Conservation (phyloP, 2,888 invertebrate species). For the Drosophila heteroneura region DNA sequence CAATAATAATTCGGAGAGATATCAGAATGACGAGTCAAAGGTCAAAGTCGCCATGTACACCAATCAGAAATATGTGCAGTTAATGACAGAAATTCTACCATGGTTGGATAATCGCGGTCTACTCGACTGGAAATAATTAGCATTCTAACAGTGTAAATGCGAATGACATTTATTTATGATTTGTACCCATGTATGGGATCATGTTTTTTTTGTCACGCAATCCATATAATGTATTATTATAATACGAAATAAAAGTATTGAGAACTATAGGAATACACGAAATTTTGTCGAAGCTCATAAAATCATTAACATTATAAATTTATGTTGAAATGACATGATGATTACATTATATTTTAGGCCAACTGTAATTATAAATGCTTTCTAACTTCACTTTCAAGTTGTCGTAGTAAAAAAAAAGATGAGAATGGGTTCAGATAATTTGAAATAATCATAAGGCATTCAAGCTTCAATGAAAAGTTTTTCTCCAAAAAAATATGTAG, state of each 20-base stretch:
- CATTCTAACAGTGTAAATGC: neutral
- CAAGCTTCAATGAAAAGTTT: neutral
- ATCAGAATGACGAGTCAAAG: conserved; percentile 72
- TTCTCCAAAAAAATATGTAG: neutral
- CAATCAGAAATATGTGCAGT: conserved; percentile 81
- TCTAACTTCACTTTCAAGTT: neutral
- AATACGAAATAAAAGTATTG: conserved; percentile 13
- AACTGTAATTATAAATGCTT: neutral
- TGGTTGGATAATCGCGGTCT: conserved; percentile 84
- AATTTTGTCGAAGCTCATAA: neutral
- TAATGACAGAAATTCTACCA: conserved; percentile 79
- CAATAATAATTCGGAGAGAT: conserved; percentile 63
- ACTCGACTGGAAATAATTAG: conserved; percentile 76
- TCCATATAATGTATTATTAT: conserved; percentile 25
- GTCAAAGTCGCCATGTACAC: conserved; percentile 79
- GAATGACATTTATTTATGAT: conserved; percentile 5
- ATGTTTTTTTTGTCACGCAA: conserved; percentile 23
- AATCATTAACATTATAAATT: neutral
- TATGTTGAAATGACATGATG: neutral
- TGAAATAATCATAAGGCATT: neutral
- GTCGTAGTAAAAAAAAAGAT: neutral
- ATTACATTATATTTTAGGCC: neutral
- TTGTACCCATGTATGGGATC: conserved; percentile 2
- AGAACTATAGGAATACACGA: neutral
- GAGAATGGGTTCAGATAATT: neutral